Base-by-base conservation (phyloP, 2,888 invertebrate genomes). In the Augiades crinisus region DNA sequence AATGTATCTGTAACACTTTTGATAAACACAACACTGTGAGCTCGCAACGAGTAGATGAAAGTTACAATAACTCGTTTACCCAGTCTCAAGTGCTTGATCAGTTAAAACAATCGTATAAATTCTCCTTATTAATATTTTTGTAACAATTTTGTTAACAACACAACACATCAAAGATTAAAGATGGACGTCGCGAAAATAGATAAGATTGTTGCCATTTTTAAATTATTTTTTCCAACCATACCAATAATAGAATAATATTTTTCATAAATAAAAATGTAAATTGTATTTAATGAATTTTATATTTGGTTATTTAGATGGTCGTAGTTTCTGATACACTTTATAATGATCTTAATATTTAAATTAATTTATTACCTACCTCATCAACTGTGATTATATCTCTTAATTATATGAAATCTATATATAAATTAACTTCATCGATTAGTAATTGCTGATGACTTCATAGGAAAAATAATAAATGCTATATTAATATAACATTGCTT, bases 141-240 rank as follows among this genome's bases (percentile, higher is more conserved):
- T 68, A 70, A 68, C 65, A 78, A 76, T 80, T 81, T 78, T 72
- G 68, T 63, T 72, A 81, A 82, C 79, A 85, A 84, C 81, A 87
- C 82, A 87, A 85, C 81, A 87, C 85, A 87, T 80, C 82, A 84
- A 82, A 78, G 77, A 81, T 75, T 78, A 85, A 88, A 88, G 88
- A 89, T 89, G 89, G 89, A 89, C 88, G 89, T 88, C 78, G 67
- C 63, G 65, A 66, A 66, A 63, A 65, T 67, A 83, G 83, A 82
- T 82, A 75, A 71, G 75, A 65, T 75, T 81, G 81, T 85, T 86
- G 84, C 72, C 64, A 63, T 53, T 45, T n/a, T 33, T 27, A n/a
- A n/a, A 22, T 7, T 27, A 19, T n/a, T 17, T 27, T 27, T 31
- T 17, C 6, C 8, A 17, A 22, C 21, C 27, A 10, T 27, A n/a